These are phyloP conservation scores for Lithobates pipiens DNA, from an alignment of 2,797 vertebrate genomes.

Conservation along the genomic window DNA sequence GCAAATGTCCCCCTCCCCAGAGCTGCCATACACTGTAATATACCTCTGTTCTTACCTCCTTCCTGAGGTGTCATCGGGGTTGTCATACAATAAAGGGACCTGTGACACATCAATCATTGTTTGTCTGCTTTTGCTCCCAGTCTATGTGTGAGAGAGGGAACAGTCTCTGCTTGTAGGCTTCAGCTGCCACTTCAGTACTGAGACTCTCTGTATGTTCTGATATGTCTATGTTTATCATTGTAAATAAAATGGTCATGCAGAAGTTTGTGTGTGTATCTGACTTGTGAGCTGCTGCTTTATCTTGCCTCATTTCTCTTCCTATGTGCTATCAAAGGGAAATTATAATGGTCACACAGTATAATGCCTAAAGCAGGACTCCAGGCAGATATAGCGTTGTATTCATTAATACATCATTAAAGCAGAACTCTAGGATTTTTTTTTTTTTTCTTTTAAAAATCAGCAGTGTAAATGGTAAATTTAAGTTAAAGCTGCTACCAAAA, in stretches of 20 bases:
- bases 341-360: too few relatives aligned
- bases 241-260: slow-evolving; percentile 70
- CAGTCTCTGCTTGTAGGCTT: not conserved
- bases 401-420: too few relatives aligned
- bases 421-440: too few relatives aligned
- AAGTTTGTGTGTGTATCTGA: not conserved
- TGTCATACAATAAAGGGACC: slow-evolving; percentile 18
- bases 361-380: too few relatives aligned
- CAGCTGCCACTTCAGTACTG: not conserved
- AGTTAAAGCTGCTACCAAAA: too few relatives aligned
- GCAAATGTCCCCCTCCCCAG: too few relatives aligned
- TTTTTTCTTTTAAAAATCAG: too few relatives aligned
- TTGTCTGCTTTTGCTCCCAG: slow-evolving; percentile 14
- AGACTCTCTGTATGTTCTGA: slow-evolving; percentile 52
- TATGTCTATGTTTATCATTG: slow-evolving; percentile 66
- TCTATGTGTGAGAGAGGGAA: slow-evolving; percentile 3
- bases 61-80: not conserved
- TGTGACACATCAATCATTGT: not conserved
- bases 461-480: too few relatives aligned
- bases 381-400: too few relatives aligned
- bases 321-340: too few relatives aligned
- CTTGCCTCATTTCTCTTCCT: too few relatives aligned
- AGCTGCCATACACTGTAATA: not conserved
- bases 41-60: not conserved
- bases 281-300: not conserved